Conservation (phyloP, 2,888 invertebrate species). For the Oligia latruncula region DNA sequence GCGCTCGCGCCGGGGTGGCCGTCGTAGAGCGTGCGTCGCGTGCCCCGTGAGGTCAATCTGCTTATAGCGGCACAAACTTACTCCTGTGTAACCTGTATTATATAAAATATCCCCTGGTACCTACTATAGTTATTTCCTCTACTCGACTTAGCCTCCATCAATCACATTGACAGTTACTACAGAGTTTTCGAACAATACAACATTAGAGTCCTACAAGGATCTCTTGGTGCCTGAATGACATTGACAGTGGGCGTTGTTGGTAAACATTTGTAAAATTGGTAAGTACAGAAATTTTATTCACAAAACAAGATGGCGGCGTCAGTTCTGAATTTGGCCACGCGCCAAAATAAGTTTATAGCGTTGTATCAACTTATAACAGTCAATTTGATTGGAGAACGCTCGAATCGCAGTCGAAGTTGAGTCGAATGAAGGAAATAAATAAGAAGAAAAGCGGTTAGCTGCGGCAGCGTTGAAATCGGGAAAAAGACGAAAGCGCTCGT, state of each 20-base stretch:
- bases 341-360: neutral
- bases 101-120: neutral
- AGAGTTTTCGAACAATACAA: constrained; percentile 8
- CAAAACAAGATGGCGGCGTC: neutral
- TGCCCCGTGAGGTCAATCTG: constrained; percentile 75
- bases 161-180: neutral
- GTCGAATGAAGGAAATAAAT: neutral
- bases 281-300: neutral
- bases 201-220: neutral
- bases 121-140: neutral
- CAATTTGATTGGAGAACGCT: neutral
- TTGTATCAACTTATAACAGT: neutral
- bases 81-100: neutral
- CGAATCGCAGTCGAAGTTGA: neutral
- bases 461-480: neutral
- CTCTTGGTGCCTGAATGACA: neutral
- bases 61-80: constrained; percentile 54
- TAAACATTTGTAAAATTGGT: neutral
- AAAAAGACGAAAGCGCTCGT: neutral
- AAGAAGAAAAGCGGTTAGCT: neutral
- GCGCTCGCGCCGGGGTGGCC: constrained; percentile 63
- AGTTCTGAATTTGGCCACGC: neutral
- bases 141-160: neutral
- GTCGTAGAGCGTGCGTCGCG: constrained; percentile 57
- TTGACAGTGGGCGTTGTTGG: neutral